These are phyloP conservation scores for Aythya baeri DNA, from an alignment of 2,113 vertebrate genomes.

Conservation along the genomic window DNA sequence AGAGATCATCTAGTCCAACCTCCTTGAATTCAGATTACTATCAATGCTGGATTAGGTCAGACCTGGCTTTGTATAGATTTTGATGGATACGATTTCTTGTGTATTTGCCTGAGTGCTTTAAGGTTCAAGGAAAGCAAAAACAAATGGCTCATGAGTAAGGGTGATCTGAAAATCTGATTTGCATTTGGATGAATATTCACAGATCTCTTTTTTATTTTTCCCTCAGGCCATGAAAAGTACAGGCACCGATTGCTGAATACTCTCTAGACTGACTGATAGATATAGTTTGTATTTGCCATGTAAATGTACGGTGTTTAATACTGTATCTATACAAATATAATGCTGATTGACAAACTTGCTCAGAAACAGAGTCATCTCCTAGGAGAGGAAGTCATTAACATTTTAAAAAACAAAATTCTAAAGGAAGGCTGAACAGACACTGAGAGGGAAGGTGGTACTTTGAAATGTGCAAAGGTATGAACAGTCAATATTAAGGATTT, in stretches of 20 bases:
- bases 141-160: conserved; percentile 44
- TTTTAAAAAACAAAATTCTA: conserved; percentile 59
- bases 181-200: conserved; percentile 57
- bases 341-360: conserved; percentile 65
- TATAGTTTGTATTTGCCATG: conserved; percentile 66
- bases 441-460: conserved; percentile 36
- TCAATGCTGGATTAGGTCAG: neutral
- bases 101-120: neutral
- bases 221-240: conserved; percentile 23
- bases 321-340: conserved; percentile 58
- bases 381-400: conserved; percentile 58
- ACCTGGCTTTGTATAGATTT: neutral
- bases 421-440: conserved; percentile 29
- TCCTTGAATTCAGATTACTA: neutral
- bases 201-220: conserved; percentile 39
- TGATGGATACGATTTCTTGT: neutral
- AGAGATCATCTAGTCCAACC: neutral
- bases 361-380: conserved; percentile 37
- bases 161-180: conserved; percentile 53
- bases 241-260: conserved; percentile 9
- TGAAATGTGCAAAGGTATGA: conserved; percentile 50
- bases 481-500: conserved; percentile 48
- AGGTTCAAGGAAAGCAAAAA: neutral
- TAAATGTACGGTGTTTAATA: conserved; percentile 53
- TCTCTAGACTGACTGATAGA: conserved; percentile 28